Percentiles rank a stretch among this genome's conserved stretches.
phyloP scores from a whole-genome alignment of 2,797 vertebrate genomes.

The Amblyraja radiata region DNA sequence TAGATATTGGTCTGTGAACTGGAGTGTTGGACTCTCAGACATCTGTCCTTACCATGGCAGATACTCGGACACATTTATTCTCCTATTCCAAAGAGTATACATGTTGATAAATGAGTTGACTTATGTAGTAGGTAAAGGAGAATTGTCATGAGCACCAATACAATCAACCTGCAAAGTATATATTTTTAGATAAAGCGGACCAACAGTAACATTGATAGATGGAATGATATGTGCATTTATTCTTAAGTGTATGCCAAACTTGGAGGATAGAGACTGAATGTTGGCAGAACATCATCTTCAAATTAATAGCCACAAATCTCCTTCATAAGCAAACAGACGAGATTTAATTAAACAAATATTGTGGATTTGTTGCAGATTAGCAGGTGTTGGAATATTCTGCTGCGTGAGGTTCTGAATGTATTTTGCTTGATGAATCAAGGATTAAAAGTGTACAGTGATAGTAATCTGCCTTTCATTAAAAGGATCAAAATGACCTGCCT shows the following conservation, averaged over 20 bases:
- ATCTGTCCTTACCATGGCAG: background rate
- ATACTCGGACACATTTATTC: background rate
- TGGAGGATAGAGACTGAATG: background rate
- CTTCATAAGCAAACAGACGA: background rate
- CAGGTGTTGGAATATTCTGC: background rate
- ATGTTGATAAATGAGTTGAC: background rate
- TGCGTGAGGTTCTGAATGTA: background rate
- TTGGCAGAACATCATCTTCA: background rate
- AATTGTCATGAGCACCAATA: background rate
- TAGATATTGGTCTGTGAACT: background rate
- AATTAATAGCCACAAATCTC: background rate
- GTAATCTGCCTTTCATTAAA: too few species aligned
- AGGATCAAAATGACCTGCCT: background rate
- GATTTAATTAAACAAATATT: background rate
- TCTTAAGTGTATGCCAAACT: background rate
- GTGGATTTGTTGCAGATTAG: background rate
- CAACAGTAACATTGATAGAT: background rate
- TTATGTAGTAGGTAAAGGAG: background rate
- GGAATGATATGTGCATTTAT: background rate
- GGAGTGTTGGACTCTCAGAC: background rate
- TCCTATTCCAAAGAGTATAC: too few species aligned
- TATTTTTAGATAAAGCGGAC: background rate
- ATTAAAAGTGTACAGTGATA: background rate
- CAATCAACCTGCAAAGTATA: background rate
- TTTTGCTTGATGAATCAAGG: background rate